Evolutionary conservation across 2,113 vertebrate genomes (phyloP).

Genomic region (Polyodon spathula): DNA sequence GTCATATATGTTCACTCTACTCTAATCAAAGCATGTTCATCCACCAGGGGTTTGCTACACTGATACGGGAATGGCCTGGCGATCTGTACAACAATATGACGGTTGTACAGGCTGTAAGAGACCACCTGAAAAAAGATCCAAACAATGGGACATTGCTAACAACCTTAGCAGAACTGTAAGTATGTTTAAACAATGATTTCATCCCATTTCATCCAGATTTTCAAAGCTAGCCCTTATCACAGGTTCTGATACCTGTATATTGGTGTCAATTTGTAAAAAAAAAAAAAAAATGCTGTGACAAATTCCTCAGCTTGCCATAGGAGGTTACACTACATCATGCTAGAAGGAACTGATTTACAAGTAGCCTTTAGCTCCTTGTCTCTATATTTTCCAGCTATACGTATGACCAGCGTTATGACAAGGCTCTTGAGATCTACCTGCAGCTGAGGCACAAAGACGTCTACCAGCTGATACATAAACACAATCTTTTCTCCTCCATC

Average conservation of each 20-base stretch:
- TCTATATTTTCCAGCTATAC: constrained; percentile 67
- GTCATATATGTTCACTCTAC: no score
- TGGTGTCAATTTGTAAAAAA: no score
- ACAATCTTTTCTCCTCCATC: constrained; percentile 93
- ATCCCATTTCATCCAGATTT: no score
- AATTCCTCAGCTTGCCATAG: no score
- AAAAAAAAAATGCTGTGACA: no score
- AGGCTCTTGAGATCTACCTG: constrained; percentile 89
- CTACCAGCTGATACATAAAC: constrained; percentile 94
- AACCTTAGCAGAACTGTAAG: constrained; percentile 91
- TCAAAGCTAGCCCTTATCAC: no score
- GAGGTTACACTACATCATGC: neutral
- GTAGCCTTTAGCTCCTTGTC: neutral
- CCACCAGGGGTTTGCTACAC: constrained; percentile 81
- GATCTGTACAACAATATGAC: constrained; percentile 93
- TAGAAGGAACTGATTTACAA: neutral
- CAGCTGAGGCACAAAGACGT: constrained; percentile 89
- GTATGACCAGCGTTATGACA: constrained; percentile 92
- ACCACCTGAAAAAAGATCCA: constrained; percentile 82
- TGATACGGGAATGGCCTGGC: constrained; percentile 93
- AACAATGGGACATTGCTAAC: constrained; percentile 77
- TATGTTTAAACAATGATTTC: no score
- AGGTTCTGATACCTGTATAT: no score
- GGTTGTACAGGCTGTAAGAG: constrained; percentile 82
- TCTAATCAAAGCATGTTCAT: no score